Base-by-base conservation (phyloP, 2,113 vertebrate species). In the Jacana jacana region DNA sequence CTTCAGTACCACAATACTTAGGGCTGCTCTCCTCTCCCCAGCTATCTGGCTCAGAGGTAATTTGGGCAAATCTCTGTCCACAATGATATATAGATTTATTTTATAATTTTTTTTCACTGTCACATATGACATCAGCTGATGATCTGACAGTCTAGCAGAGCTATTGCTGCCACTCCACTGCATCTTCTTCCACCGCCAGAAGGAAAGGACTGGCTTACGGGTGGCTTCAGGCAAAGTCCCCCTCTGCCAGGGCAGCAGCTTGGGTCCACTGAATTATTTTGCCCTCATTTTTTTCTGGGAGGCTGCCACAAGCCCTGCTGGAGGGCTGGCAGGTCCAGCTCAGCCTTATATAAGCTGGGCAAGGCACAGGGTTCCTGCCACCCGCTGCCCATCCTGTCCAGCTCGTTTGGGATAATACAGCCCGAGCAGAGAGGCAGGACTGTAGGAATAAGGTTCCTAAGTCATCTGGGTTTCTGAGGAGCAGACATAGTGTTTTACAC, bases 1-100 rank as follows among this genome's bases (percentile, higher is more conserved):
- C 7, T 25, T 52, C 54, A 27, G 22, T 13, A 46, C 7, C 7
- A 3, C 51, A 54, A 17, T 30, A 54, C 33, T 42, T 11, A 18
- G 40, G 40, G 37, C 27, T n/a, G 27, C 31, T 83, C 11, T 23
- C 48, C 31, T 71, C n/a, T 39, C 33, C 65, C 48, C 64, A 31
- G 69, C 5, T 48, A 7, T 4, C 22, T 35, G 28, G 6, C 17
- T 44, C n/a, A 48, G 52, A 52, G 42, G 49, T 27, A 39, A 49
- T 60, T 68, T 52, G 42, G 24, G 7, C n/a, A 55, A 40, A 37
- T 31, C 11, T 42, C 11, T 51, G 23, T n/a, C 28, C 25, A 3
- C 6, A 54, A 13, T n/a, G 5, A 30, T 7, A 28, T 2, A 3
- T 12, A 5, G 14, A 1, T 44, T 6, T 6, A 6, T 28, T n/a